phyloP scores from a whole-genome alignment of 1,140 invertebrate species.

The Lycorma delicatula region DNA sequence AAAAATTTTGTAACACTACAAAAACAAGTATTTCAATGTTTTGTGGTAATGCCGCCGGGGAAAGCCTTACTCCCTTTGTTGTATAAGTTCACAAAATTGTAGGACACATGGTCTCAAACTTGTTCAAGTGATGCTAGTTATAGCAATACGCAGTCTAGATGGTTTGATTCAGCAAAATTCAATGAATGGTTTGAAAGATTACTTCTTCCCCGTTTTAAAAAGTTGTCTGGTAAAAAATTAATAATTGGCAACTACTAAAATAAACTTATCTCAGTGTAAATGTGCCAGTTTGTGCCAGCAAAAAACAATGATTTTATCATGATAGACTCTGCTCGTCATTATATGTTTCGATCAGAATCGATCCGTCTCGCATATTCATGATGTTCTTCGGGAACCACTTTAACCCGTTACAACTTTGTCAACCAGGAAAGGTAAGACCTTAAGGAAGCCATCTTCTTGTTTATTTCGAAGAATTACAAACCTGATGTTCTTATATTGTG shows the following conservation, averaged over 20 bases:
- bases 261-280: too few species aligned
- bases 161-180: conserved; percentile 11
- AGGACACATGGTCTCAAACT: conserved; percentile 32
- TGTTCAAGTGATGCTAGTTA: conserved; percentile 29
- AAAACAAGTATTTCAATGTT: conserved; percentile 23
- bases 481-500: too few species aligned
- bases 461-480: too few species aligned
- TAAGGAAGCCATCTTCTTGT: too few species aligned
- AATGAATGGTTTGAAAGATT: conserved; percentile 32
- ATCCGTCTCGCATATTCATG: too few species aligned
- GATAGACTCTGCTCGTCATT: too few species aligned
- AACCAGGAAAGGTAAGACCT: too few species aligned
- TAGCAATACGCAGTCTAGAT: conserved; percentile 2
- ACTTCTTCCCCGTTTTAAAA: conserved; percentile 26
- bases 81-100: conserved; percentile 37
- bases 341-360: too few species aligned
- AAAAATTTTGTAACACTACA: conserved; percentile 21
- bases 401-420: too few species aligned
- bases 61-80: conserved; percentile 32
- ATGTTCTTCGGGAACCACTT: too few species aligned
- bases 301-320: too few species aligned
- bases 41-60: conserved; percentile 22
- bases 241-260: background rate
- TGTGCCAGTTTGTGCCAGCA: too few species aligned
- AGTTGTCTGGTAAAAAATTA: background rate